Evolutionary conservation across 2,888 invertebrate species (phyloP).

Genomic region (Ormyrus thymus): DNA sequence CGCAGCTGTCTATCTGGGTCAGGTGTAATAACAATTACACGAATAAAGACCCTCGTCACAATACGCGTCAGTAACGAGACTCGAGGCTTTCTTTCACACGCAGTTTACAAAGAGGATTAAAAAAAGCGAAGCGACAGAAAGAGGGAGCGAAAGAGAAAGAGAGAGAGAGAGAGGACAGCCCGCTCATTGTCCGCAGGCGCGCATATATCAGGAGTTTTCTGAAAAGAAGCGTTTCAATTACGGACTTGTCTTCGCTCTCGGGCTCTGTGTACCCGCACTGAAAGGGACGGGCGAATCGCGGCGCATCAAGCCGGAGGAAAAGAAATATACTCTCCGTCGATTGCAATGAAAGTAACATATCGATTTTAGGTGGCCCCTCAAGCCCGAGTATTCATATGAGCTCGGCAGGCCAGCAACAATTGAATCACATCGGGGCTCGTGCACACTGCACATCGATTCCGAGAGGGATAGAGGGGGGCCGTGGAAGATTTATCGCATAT

Average conservation of each 20-base stretch:
- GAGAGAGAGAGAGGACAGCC: too few relatives aligned
- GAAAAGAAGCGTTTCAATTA: slow-evolving; percentile 38
- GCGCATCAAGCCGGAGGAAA: neutral
- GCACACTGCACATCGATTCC: slow-evolving; percentile 26
- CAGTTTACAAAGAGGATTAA: slow-evolving; percentile 8
- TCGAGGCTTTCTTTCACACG: slow-evolving; percentile 2
- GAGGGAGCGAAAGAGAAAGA: too few relatives aligned
- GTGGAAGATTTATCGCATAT: slow-evolving; percentile 37
- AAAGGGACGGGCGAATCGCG: neutral
- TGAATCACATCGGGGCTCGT: neutral
- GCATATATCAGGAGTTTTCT: neutral
- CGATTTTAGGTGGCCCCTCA: too few relatives aligned
- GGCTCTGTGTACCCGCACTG: neutral
- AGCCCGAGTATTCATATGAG: too few relatives aligned
- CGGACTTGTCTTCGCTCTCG: slow-evolving; percentile 9
- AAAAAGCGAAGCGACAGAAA: neutral
- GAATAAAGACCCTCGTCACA: neutral
- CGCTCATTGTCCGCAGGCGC: neutral
- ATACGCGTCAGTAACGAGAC: neutral
- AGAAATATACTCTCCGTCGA: too few relatives aligned
- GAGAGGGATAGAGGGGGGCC: neutral
- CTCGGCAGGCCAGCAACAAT: neutral
- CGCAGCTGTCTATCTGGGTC: slow-evolving; percentile 6
- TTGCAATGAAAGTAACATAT: too few relatives aligned
- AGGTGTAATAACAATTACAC: slow-evolving; percentile 9